Evolutionary conservation across 2,888 invertebrate species (phyloP).

Genomic region (Cinara cedri): DNA sequence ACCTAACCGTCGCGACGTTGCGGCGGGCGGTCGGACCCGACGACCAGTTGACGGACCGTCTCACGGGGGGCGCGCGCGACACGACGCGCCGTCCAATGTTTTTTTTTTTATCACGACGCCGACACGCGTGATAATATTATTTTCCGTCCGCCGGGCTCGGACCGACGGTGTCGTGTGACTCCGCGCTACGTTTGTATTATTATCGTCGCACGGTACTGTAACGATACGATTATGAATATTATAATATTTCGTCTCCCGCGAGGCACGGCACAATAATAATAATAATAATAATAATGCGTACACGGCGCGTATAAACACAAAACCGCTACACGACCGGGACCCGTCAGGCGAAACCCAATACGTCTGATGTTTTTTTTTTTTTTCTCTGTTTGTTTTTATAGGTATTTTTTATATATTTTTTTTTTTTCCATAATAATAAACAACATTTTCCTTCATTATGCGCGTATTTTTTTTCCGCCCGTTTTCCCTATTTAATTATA

Average conservation of each 20-base stretch:
- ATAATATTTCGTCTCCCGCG: slow-evolving; percentile 26
- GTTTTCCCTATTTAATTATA: slow-evolving; percentile 51
- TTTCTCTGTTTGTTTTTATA: no score
- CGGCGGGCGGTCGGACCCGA: no score
- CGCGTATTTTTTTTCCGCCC: slow-evolving; percentile 46
- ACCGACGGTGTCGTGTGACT: slow-evolving; percentile 55
- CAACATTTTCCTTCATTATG: slow-evolving; percentile 37
- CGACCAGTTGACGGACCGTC: no score
- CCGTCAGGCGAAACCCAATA: slow-evolving; percentile 54
- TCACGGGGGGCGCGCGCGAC: no score
- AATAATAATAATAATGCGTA: not conserved
- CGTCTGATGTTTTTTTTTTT: slow-evolving; percentile 46
- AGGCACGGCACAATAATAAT: not conserved
- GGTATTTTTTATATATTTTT: no score
- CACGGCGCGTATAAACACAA: not conserved
- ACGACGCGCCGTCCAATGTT: no score
- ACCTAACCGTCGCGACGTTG: no score
- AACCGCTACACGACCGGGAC: slow-evolving; percentile 47
- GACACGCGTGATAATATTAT: no score
- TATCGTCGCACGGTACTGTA: no score
- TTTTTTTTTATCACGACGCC: no score
- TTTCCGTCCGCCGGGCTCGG: not conserved
- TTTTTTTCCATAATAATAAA: not conserved
- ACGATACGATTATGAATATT: no score
- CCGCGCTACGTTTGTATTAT: no score